Evolutionary conservation across 2,797 vertebrate genomes (phyloP).

Genomic region (Tarsius wallacei): DNA sequence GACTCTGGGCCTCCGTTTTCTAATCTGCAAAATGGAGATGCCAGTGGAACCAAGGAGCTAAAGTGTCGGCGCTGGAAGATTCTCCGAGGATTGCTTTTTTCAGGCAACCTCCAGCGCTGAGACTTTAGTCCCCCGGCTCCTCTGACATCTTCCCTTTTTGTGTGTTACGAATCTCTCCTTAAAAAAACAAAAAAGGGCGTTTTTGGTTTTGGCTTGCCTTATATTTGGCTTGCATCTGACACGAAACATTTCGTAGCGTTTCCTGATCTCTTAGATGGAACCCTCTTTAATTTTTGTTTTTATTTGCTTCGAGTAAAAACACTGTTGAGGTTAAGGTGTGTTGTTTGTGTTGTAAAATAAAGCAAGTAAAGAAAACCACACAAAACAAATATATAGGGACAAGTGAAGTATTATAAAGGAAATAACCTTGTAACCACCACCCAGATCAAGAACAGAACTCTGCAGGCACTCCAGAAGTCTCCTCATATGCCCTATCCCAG

Average conservation of each 20-base stretch:
- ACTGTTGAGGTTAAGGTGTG: neutral
- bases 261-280: neutral
- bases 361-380: neutral
- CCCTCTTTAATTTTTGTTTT: neutral
- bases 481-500: neutral
- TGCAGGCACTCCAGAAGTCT: neutral
- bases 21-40: neutral
- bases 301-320: neutral
- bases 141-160: slow-evolving; percentile 6
- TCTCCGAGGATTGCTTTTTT: neutral
- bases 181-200: too few species aligned
- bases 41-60: neutral
- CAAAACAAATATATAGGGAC: neutral
- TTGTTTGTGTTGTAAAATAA: neutral
- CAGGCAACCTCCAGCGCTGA: neutral
- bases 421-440: neutral
- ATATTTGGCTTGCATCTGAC: slow-evolving; percentile 43
- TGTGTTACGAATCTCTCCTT: slow-evolving; percentile 12
- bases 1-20: slow-evolving; percentile 32
- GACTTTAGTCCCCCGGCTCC: neutral
- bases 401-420: neutral
- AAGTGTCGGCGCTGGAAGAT: neutral
- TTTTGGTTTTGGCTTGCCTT: neutral
- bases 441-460: neutral
- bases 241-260: neutral